Evolutionary conservation across 2,113 vertebrate genomes (phyloP), one percentile per base, ranked within the genome.

Genomic region (Tragelaphus imberbis): DNA sequence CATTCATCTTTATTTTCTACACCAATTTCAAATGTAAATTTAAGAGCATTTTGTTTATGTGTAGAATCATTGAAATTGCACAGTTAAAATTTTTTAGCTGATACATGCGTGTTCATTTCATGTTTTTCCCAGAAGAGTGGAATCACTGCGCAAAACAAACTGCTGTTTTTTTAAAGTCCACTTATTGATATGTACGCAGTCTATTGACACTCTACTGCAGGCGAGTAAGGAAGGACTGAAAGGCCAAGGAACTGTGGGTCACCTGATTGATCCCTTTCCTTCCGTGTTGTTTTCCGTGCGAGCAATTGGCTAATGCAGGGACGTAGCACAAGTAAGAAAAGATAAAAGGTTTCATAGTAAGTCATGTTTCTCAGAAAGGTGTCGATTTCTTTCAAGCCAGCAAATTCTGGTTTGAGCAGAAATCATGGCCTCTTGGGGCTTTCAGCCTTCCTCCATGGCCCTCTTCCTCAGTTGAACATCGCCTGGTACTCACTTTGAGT

Each of bases 1-100:
- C 13, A 44, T 49, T 90, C 56, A 30, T 36, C 5, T 92, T 97
- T 79, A 33, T n/a, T 21, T 59, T 8, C 28, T 56, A 25, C 17
- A 84, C 0, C 28, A 94, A 77, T 61, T 92, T 92, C 44, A 94
- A 93, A 55, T 79, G 11, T 13, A 96, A 71, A 89, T 89, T 92
- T 87, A 92, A 96, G 91, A 79, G 6, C 71, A 82, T 68, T 96
- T 91, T 68, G 16, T 28, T 92, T 33, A 51, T 65, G 47, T 51
- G 2, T 63, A 49, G 23, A 85, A 85, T 85, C 40, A 55, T 10
- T 49, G 91, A 89, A 86, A 91, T 91, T 33, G 27, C 47, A 53
- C 55, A 44, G 12, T 55, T 36, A 63, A 68, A 84, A 84, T 53
- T 92, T 61, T 92, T 15, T 94, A 80, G 40, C 36, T 88, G 30